Evolutionary conservation across 2,888 invertebrate genomes (phyloP).

Genomic region (Trichogramma evanescens): DNA sequence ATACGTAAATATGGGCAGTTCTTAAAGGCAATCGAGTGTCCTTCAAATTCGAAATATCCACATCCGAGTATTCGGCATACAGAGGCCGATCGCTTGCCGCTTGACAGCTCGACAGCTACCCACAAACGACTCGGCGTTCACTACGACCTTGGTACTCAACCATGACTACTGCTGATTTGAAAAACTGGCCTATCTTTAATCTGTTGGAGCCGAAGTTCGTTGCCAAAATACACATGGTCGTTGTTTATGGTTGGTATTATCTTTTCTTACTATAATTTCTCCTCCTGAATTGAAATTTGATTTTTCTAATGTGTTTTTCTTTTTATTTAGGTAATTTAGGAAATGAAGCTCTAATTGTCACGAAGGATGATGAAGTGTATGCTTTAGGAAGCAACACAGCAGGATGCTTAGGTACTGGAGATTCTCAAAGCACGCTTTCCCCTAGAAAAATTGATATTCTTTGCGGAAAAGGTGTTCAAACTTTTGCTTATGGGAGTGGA

Average conservation of each 20-base stretch:
- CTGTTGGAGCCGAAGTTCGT: conserved; percentile 50
- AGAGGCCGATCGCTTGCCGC: no score
- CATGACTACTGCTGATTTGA: conserved; percentile 43
- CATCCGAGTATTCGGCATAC: no score
- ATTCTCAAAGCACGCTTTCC: conserved; percentile 49
- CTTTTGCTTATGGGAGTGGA: conserved; percentile 54
- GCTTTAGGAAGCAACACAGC: conserved; percentile 54
- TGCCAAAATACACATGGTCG: conserved; percentile 49
- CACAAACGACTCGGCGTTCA: no score
- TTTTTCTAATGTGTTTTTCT: conserved; percentile 3
- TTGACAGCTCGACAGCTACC: no score
- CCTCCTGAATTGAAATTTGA: not conserved
- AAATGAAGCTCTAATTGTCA: conserved; percentile 56
- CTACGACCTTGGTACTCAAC: no score
- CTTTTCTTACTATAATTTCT: not conserved
- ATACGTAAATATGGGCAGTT: no score
- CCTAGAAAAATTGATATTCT: conserved; percentile 51
- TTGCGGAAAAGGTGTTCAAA: conserved; percentile 50
- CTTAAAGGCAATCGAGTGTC: no score
- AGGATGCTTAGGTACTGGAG: conserved; percentile 54
- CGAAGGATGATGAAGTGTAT: conserved; percentile 53
- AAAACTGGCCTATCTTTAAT: conserved; percentile 56
- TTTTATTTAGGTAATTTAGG: conserved; percentile 47
- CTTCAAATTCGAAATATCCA: no score
- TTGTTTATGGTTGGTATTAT: conserved; percentile 50